These are phyloP conservation scores for Oegoconia quadripuncta DNA, from an alignment of 2,888 invertebrate genomes.

Conservation along the genomic window DNA sequence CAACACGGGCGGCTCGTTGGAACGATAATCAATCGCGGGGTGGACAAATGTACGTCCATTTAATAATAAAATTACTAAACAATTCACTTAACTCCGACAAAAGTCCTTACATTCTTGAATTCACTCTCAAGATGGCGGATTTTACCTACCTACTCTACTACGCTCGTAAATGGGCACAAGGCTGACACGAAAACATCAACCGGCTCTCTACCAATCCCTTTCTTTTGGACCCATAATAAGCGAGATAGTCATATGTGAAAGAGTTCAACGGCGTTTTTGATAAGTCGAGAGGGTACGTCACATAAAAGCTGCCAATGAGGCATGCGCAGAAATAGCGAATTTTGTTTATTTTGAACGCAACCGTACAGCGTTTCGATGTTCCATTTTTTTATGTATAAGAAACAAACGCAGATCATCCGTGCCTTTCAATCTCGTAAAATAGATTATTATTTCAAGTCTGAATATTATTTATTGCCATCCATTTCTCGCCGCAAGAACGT, in stretches of 20 bases:
- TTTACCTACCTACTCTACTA: conserved; percentile 59
- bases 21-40: conserved; percentile 42
- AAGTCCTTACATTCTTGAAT: conserved; percentile 81
- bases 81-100: conserved; percentile 68
- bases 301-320: conserved; percentile 61
- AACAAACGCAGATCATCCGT: too few relatives aligned
- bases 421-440: too few relatives aligned
- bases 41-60: conserved; percentile 58
- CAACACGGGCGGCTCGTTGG: conserved; percentile 44
- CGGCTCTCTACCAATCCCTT: conserved; percentile 71
- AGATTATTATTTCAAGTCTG: too few relatives aligned
- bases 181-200: conserved; percentile 80
- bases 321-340: conserved; percentile 61
- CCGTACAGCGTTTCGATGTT: conserved; percentile 34
- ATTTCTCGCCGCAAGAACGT: too few relatives aligned
- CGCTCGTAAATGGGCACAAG: conserved; percentile 79
- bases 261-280: conserved; percentile 57
- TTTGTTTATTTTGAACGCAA: conserved; percentile 51
- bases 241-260: conserved; percentile 64
- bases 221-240: conserved; percentile 53
- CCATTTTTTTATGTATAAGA: conserved; percentile 7
- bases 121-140: conserved; percentile 83
- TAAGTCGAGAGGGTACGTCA: conserved; percentile 56
- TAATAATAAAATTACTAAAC: conserved; percentile 70
- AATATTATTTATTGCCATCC: too few relatives aligned